Conservation (phyloP, 2,113 vertebrate species). For the Elanoides forficatus region DNA sequence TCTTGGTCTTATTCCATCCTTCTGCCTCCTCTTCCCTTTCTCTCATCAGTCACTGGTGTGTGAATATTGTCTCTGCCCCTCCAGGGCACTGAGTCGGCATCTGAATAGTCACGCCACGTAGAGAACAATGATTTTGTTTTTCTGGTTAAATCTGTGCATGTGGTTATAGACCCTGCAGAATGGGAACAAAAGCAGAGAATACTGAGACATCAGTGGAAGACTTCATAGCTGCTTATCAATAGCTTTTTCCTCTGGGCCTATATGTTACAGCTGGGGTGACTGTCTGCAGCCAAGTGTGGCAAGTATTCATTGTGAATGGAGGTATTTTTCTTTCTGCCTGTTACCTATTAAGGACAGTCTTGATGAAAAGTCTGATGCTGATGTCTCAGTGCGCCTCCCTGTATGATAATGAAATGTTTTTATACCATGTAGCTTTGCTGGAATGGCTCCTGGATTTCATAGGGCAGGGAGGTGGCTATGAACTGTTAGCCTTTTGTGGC, state of each 20-base stretch:
- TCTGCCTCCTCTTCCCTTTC: not conserved
- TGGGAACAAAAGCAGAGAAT: not conserved
- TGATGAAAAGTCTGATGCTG: not conserved
- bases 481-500: not conserved
- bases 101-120: not conserved
- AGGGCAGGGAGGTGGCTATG: not conserved
- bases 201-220: not conserved
- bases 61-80: not conserved
- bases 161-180: not conserved
- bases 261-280: not conserved
- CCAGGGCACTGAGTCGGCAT: not conserved
- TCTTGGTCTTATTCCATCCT: not conserved
- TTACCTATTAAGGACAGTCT: not conserved
- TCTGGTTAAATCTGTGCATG: not conserved
- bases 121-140: not conserved
- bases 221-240: not conserved
- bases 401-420: not conserved
- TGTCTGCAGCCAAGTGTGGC: not conserved
- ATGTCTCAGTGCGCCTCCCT: not conserved
- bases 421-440: not conserved
- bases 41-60: not conserved
- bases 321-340: not conserved
- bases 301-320: not conserved
- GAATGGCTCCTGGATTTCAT: not conserved
- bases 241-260: not conserved